Evolutionary conservation across 2,888 invertebrate species (phyloP).

Genomic region (Bimastos eiseni): DNA sequence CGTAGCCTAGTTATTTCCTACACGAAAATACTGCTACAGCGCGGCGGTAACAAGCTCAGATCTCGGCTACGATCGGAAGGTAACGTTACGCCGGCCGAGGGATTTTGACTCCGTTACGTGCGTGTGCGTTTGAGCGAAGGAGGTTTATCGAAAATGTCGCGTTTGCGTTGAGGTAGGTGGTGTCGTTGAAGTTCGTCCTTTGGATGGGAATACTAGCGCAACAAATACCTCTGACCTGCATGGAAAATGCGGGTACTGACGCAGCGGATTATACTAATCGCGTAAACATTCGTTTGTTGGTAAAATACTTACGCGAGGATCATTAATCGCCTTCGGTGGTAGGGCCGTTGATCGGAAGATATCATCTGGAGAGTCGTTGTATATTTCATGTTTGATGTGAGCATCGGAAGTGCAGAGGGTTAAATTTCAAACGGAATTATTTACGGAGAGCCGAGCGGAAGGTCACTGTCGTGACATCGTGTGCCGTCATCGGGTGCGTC

Average conservation of each 20-base stretch:
- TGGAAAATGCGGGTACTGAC: background rate
- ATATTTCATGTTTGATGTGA: background rate
- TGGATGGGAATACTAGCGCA: background rate
- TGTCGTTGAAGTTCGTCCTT: background rate
- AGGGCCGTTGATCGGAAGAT: background rate
- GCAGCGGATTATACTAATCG: background rate
- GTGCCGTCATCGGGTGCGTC: background rate
- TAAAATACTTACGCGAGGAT: background rate
- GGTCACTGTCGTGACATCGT: background rate
- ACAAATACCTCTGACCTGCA: background rate
- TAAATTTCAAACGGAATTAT: background rate
- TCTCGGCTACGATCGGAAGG: conserved; percentile 13
- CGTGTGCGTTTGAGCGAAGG: background rate
- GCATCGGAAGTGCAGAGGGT: background rate
- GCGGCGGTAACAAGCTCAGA: background rate
- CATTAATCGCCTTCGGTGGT: background rate
- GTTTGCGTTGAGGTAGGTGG: background rate
- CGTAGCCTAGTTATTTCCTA: conserved; percentile 19
- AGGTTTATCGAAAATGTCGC: background rate
- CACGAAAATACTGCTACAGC: background rate
- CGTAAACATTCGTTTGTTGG: conserved; percentile 13
- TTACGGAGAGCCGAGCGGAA: background rate
- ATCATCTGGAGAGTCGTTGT: background rate
- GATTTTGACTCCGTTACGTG: background rate
- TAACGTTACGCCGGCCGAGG: conserved; percentile 5